These are phyloP conservation scores for Incurvaria masculella DNA, from an alignment of 2,888 invertebrate genomes.

Conservation along the genomic window DNA sequence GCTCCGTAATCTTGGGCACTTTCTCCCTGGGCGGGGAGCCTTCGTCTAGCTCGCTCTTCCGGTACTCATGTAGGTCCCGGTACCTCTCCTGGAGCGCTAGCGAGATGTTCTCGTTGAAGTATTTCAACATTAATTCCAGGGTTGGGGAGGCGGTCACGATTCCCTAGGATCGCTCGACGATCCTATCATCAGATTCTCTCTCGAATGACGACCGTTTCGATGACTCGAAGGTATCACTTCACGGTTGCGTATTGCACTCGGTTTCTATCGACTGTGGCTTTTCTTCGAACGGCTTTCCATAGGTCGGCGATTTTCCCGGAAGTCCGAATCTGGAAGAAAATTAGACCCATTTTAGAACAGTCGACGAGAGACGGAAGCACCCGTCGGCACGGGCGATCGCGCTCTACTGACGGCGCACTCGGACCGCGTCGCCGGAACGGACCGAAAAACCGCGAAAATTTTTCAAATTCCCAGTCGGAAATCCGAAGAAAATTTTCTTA, in stretches of 20 bases:
- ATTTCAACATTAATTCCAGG: constrained; percentile 57
- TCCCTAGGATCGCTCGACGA: constrained; percentile 25
- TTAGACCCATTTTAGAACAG: neutral
- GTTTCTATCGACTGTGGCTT: neutral
- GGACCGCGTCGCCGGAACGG: neutral
- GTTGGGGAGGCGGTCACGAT: constrained; percentile 43
- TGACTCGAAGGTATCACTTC: neutral
- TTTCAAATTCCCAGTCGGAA: constrained; percentile 23
- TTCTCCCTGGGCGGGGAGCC: constrained; percentile 51
- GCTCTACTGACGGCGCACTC: neutral
- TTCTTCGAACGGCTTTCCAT: neutral
- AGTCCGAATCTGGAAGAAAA: neutral
- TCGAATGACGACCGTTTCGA: no score
- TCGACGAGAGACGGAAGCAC: neutral
- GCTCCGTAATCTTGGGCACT: constrained; percentile 49
- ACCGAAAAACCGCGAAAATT: neutral
- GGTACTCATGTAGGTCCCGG: constrained; percentile 55
- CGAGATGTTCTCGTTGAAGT: constrained; percentile 56
- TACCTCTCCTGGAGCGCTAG: constrained; percentile 57
- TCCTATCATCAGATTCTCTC: constrained; percentile 4
- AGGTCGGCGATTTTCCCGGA: neutral
- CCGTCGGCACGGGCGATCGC: neutral
- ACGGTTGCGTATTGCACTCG: neutral
- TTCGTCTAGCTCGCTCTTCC: constrained; percentile 50
- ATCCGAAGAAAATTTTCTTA: constrained; percentile 19